A percentile compares a stretch with the other conserved stretches of the same genome.
Conservation (phyloP, 1,140 invertebrate species). For the Antheraea mylitta region DNA sequence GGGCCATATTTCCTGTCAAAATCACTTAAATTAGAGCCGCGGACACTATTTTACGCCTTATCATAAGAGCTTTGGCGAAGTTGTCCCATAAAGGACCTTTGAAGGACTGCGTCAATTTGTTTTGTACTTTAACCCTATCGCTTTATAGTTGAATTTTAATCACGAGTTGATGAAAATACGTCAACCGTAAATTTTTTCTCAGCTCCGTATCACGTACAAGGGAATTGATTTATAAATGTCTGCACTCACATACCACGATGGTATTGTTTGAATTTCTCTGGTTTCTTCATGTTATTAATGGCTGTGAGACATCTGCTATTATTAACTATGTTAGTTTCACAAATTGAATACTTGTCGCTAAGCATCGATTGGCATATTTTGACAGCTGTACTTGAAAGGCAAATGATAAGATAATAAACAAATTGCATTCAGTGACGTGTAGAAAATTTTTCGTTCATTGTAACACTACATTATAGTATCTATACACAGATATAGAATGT, state of each 20-base stretch:
- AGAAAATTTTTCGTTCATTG: too few relatives aligned
- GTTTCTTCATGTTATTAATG: background rate
- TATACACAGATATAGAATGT: too few relatives aligned
- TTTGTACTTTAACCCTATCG: background rate
- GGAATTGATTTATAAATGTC: slow-evolving; percentile 31
- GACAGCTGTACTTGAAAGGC: too few relatives aligned
- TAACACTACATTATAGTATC: too few relatives aligned
- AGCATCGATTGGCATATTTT: too few relatives aligned
- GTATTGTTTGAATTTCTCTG: background rate
- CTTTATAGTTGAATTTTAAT: background rate
- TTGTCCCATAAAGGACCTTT: slow-evolving; percentile 12
- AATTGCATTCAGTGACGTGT: too few relatives aligned
- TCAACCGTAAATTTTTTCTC: slow-evolving; percentile 15
- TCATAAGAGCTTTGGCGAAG: slow-evolving; percentile 22
- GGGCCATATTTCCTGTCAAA: slow-evolving; percentile 30
- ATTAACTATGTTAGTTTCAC: too few relatives aligned
- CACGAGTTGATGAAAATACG: background rate
- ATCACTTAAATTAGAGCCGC: slow-evolving; percentile 33
- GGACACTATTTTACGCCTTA: slow-evolving; percentile 30
- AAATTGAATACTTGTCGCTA: too few relatives aligned
- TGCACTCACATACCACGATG: background rate
- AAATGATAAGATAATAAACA: too few relatives aligned
- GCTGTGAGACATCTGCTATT: background rate
- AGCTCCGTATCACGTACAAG: slow-evolving; percentile 9
- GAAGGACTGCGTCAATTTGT: background rate